Conservation (phyloP, 2,113 vertebrate genomes). For the Hypanus sabinus region DNA sequence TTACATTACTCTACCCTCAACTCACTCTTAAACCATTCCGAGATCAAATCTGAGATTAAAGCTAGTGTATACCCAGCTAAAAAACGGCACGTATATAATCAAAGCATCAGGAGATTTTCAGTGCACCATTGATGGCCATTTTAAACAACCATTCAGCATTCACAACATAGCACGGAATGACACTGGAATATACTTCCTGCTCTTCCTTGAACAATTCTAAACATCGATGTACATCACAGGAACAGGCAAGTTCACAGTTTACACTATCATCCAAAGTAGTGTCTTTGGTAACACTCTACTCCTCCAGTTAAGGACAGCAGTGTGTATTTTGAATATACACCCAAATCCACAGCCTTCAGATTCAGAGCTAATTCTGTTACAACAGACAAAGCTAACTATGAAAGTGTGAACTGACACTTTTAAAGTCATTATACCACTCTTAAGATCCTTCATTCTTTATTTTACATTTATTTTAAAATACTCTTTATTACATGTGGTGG, state of each 20-base stretch:
- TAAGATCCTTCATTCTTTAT: not conserved
- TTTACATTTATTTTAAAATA: not conserved
- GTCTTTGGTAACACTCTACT: not conserved
- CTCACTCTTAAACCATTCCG: conserved; percentile 70
- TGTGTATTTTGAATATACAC: not conserved
- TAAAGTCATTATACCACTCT: not conserved
- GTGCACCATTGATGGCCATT: not conserved
- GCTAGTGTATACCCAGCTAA: not conserved
- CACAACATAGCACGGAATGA: not conserved
- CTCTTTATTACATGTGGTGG: not conserved
- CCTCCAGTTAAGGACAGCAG: not conserved
- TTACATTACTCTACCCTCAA: conserved; percentile 66
- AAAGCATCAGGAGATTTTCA: not conserved
- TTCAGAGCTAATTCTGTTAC: not conserved
- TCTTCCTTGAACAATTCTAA: not conserved
- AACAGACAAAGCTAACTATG: not conserved
- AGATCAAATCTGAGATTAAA: conserved; percentile 53
- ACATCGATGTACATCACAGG: not conserved
- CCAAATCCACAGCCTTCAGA: not conserved
- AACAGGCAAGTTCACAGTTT: not conserved
- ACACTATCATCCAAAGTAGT: not conserved
- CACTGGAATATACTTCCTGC: not conserved
- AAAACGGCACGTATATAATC: not conserved
- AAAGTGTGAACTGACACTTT: not conserved
- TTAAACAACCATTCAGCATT: not conserved